Percentiles rank a stretch among this genome's conserved stretches.
Conservation (phyloP, 2,113 vertebrate species). For the Cebidichthys violaceus region DNA sequence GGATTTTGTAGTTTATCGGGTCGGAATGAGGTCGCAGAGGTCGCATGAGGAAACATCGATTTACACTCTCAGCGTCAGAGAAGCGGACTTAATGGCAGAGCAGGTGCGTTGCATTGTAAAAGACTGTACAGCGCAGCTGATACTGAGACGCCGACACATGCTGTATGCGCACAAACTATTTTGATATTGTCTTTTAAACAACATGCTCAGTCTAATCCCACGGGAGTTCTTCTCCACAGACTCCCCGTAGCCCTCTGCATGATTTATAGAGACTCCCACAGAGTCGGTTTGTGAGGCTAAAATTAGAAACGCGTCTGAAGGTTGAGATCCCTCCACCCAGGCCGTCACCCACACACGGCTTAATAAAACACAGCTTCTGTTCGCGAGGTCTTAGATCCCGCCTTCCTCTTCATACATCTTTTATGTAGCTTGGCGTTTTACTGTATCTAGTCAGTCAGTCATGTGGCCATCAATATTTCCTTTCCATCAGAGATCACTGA, state of each 20-base stretch:
- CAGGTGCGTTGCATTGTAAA: neutral
- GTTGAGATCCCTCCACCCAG: slow-evolving; percentile 30
- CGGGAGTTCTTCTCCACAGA: neutral
- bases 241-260: neutral
- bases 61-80: neutral
- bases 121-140: neutral
- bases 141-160: neutral
- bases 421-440: neutral
- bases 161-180: neutral
- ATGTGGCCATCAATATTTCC: slow-evolving; percentile 56
- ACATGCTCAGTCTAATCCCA: neutral
- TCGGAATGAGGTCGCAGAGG: no score
- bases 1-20: neutral
- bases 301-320: slow-evolving; percentile 42
- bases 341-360: slow-evolving; percentile 3
- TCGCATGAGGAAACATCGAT: neutral
- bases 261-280: slow-evolving; percentile 15
- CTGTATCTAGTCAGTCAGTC: slow-evolving; percentile 38
- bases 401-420: slow-evolving; percentile 32
- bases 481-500: slow-evolving; percentile 57
- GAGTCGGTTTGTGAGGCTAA: slow-evolving; percentile 16
- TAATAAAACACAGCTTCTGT: slow-evolving; percentile 41
- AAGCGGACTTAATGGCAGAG: neutral
- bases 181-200: neutral
- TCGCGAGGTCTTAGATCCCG: slow-evolving; percentile 16